These are phyloP conservation scores for Echinarachnius parma DNA, from an alignment of 53 echinoderm and acorn worm species.

Conservation along the genomic window DNA sequence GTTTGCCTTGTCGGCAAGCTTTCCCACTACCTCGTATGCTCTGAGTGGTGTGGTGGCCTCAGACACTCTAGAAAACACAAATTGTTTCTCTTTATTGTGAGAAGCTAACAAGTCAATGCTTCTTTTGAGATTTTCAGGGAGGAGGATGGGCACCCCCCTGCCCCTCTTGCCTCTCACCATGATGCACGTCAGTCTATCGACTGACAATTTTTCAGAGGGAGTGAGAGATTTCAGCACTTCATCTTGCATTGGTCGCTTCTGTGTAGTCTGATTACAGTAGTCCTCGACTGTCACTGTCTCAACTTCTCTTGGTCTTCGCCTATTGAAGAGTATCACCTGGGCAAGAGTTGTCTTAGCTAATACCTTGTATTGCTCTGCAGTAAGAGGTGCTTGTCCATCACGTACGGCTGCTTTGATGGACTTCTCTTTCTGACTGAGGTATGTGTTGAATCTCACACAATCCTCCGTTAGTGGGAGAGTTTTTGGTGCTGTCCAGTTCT, in stretches of 20 bases:
- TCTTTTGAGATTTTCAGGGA: neutral
- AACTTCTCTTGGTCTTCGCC: too few relatives aligned
- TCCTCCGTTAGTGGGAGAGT: constrained; percentile 58
- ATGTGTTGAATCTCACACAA: constrained; percentile 43
- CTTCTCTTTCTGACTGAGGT: constrained; percentile 24
- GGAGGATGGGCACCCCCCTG: constrained; percentile 19
- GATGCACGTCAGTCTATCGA: constrained; percentile 16
- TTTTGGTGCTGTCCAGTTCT: constrained; percentile 38
- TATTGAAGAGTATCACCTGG: too few relatives aligned
- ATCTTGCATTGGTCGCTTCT: too few relatives aligned
- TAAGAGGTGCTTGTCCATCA: neutral
- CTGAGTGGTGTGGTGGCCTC: too few relatives aligned
- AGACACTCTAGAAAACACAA: neutral
- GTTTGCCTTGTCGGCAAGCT: too few relatives aligned
- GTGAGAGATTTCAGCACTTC: too few relatives aligned
- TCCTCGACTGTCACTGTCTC: too few relatives aligned
- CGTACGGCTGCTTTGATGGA: constrained; percentile 12
- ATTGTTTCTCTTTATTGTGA: neutral
- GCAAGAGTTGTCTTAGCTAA: too few relatives aligned
- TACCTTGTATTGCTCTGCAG: neutral
- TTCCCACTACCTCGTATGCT: too few relatives aligned
- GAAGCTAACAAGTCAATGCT: neutral
- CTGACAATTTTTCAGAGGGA: too few relatives aligned
- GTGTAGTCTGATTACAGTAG: too few relatives aligned
- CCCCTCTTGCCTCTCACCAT: constrained; percentile 43